Percentiles rank a stretch among this genome's conserved stretches.
Conservation (phyloP, 2,888 invertebrate species). For the Dendrolimus pini region DNA sequence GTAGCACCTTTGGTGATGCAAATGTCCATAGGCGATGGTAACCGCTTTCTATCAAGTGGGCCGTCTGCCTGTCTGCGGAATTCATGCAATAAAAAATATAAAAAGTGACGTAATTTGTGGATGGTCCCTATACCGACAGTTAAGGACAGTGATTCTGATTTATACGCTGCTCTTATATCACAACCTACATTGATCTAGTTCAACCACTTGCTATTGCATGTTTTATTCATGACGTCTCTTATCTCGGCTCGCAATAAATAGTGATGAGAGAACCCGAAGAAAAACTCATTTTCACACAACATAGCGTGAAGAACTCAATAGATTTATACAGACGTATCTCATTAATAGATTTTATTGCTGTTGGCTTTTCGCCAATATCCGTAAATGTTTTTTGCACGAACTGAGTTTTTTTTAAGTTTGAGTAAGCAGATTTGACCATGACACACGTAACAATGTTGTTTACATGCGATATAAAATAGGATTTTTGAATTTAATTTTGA, state of each 20-base stretch:
- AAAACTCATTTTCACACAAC: background rate
- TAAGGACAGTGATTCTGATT: no score
- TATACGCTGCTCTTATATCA: background rate
- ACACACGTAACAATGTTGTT: conserved; percentile 5
- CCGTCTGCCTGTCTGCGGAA: no score
- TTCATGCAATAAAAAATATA: no score
- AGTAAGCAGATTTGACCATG: conserved; percentile 12
- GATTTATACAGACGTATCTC: conserved; percentile 4
- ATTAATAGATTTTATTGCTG: conserved; percentile 16
- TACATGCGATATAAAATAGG: no score
- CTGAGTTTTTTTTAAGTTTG: conserved; percentile 15
- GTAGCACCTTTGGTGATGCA: no score
- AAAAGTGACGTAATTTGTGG: no score
- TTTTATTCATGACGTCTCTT: conserved; percentile 47
- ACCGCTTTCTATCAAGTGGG: no score
- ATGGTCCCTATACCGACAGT: no score
- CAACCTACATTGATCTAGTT: background rate
- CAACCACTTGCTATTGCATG: conserved; percentile 50
- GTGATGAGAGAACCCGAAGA: background rate
- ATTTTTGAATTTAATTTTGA: no score
- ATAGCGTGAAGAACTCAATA: conserved; percentile 1
- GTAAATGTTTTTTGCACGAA: conserved; percentile 11
- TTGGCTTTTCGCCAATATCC: conserved; percentile 21
- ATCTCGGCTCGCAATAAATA: conserved; percentile 10
- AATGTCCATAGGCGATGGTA: no score